Evolutionary conservation across 1,140 invertebrate species (phyloP).

Genomic region (Panagrolaimus sp.): DNA sequence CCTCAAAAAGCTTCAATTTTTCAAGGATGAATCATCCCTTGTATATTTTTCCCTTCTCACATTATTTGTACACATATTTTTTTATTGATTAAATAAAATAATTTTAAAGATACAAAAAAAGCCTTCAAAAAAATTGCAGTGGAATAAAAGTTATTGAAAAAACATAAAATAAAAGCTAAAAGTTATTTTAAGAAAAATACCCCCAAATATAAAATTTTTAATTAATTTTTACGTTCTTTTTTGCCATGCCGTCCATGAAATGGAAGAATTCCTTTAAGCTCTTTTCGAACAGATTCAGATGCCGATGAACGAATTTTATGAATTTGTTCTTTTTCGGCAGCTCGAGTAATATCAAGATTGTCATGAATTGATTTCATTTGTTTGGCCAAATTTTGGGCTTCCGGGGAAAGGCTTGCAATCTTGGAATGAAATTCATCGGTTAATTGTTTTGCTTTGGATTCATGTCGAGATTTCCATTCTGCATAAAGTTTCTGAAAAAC

Average conservation of each 20-base stretch:
- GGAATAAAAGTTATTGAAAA: no score
- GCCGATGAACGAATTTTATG: not conserved
- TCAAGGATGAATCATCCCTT: no score
- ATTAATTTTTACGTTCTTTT: not conserved
- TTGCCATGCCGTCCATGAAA: not conserved
- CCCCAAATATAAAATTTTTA: no score
- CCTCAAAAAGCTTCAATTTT: no score
- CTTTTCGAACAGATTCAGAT: conserved; percentile 11
- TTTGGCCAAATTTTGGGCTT: conserved; percentile 6
- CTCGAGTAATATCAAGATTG: conserved; percentile 12
- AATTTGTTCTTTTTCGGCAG: not conserved
- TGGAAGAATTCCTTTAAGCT: conserved; percentile 13
- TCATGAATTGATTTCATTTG: conserved; percentile 10
- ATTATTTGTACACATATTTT: no score
- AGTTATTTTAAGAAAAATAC: no score
- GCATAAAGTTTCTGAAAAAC: not conserved
- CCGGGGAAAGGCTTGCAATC: not conserved
- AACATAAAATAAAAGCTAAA: no score
- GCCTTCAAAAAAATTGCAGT: no score
- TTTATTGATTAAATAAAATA: no score
- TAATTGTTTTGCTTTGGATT: conserved; percentile 9
- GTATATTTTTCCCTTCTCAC: no score
- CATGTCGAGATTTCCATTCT: not conserved
- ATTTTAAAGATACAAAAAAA: no score
- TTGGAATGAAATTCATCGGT: not conserved